Percentiles rank a stretch among this genome's conserved stretches.
Evolutionary conservation across 1,140 invertebrate genomes (phyloP).

Genomic region (Nasonia longicornis): DNA sequence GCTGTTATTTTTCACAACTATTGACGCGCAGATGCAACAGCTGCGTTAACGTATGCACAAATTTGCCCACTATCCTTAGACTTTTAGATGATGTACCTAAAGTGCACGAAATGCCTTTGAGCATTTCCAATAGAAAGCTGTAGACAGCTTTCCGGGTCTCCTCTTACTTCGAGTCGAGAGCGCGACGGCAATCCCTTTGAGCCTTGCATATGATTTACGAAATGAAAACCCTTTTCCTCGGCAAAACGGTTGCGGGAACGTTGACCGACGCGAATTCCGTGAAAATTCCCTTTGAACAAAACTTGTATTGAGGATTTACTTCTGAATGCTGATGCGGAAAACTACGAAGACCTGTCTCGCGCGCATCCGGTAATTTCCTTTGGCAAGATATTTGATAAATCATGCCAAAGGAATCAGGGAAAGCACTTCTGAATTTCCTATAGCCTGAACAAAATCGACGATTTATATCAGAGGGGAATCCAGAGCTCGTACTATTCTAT

Average conservation of each 20-base stretch:
- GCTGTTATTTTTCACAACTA: background rate
- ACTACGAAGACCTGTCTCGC: background rate
- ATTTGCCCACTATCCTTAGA: background rate
- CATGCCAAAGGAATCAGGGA: background rate
- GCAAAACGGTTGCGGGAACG: background rate
- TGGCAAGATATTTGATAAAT: background rate
- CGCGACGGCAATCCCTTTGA: background rate
- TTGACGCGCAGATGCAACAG: slow-evolving; percentile 17
- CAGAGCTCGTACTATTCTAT: no score
- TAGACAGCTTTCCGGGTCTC: background rate
- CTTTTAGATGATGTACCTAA: background rate
- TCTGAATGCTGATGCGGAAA: background rate
- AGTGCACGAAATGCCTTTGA: slow-evolving; percentile 1
- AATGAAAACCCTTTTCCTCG: background rate
- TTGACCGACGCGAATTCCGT: background rate
- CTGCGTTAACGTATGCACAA: slow-evolving; percentile 17
- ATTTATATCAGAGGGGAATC: background rate
- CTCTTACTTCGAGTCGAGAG: background rate
- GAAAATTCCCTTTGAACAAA: background rate
- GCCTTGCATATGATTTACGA: slow-evolving; percentile 20
- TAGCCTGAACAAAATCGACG: background rate
- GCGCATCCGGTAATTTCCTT: background rate
- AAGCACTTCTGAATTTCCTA: background rate
- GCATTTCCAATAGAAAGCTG: background rate
- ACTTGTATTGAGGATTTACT: background rate